phyloP scores from a whole-genome alignment of 2,888 invertebrate species.

The Anthrax anthrax region DNA sequence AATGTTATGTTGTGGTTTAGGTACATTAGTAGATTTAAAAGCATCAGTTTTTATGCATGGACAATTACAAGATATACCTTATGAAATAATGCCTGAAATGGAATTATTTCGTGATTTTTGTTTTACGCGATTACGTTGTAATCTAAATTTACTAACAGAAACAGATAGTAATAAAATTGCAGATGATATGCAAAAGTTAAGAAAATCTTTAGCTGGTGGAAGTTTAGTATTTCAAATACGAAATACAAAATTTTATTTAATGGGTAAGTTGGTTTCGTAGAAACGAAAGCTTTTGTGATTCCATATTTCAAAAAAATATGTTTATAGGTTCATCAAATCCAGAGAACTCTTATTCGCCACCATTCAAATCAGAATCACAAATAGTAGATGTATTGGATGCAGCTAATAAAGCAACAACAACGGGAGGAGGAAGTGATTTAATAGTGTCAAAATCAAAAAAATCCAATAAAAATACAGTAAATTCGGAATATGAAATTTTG shows the following conservation, averaged over 20 bases:
- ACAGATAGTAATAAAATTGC: constrained; percentile 41
- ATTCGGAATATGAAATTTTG: constrained; percentile 26
- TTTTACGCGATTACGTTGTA: constrained; percentile 52
- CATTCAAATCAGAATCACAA: constrained; percentile 16
- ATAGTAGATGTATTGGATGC: neutral
- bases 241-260: constrained; percentile 48
- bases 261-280: constrained; percentile 33
- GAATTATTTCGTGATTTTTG: constrained; percentile 55
- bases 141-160: constrained; percentile 49
- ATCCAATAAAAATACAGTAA: constrained; percentile 11
- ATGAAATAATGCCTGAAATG: constrained; percentile 45
- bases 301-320: no score
- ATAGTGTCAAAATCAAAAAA: constrained; percentile 1
- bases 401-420: neutral
- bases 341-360: constrained; percentile 8
- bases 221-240: constrained; percentile 56
- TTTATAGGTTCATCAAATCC: neutral
- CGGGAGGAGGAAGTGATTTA: neutral
- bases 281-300: no score
- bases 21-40: constrained; percentile 43
- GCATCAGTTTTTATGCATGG: constrained; percentile 58
- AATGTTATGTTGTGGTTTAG: constrained; percentile 42
- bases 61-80: constrained; percentile 49
- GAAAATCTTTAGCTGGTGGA: constrained; percentile 59
- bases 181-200: constrained; percentile 45